These are phyloP conservation scores for Caenorhabditis zanzibari DNA, from an alignment of 2,888 invertebrate species.

Conservation along the genomic window DNA sequence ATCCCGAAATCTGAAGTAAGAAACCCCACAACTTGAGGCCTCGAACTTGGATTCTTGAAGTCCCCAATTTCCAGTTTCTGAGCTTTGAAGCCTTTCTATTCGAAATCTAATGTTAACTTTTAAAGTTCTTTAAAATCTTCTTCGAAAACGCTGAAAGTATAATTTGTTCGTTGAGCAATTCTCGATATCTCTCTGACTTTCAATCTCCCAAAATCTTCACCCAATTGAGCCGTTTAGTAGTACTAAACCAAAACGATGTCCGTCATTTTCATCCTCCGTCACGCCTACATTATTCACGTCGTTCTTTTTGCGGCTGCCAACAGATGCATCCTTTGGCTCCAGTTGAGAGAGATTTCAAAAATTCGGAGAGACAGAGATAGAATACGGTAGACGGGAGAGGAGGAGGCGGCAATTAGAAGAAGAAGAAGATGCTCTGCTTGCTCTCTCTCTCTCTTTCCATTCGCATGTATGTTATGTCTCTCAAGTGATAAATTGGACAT, in stretches of 20 bases:
- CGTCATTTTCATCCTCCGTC: conserved; percentile 33
- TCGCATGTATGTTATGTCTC: conserved; percentile 54
- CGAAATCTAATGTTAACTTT: no score
- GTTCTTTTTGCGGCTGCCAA: conserved; percentile 56
- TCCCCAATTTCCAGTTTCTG: no score
- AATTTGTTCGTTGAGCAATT: no score
- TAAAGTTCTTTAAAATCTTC: no score
- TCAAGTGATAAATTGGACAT: conserved; percentile 63
- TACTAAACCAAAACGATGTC: background rate
- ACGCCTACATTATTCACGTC: conserved; percentile 57
- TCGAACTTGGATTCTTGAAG: no score
- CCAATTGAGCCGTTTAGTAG: conserved; percentile 37
- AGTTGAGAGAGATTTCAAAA: conserved; percentile 2
- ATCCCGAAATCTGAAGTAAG: no score
- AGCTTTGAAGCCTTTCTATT: no score
- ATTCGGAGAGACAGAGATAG: background rate
- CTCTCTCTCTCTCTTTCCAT: background rate
- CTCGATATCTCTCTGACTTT: background rate
- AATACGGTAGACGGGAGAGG: conserved; percentile 41
- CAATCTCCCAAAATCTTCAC: background rate
- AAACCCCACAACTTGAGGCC: no score
- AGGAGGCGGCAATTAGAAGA: conserved; percentile 52
- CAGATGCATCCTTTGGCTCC: conserved; percentile 32
- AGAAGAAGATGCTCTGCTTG: conserved; percentile 54
- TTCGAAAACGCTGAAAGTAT: no score